Percentiles rank a stretch among this genome's conserved stretches.
Conservation (phyloP, 2,113 vertebrate species). For the Carassius gibelio region DNA sequence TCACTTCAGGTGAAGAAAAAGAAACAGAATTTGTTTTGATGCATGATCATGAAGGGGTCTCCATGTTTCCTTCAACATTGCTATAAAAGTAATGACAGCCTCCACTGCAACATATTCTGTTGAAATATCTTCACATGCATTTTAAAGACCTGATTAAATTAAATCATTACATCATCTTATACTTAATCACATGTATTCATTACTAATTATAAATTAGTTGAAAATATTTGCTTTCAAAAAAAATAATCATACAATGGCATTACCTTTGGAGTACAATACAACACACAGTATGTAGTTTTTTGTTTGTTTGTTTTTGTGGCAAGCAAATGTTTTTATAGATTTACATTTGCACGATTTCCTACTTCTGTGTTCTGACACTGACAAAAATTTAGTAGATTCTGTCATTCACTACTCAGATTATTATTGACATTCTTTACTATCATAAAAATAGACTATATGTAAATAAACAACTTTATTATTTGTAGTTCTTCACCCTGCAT, state of each 20-base stretch:
- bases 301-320: not conserved
- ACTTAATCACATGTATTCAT: not conserved
- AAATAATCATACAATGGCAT: not conserved
- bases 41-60: not conserved
- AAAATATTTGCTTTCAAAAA: not conserved
- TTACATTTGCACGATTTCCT: not conserved
- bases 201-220: not conserved
- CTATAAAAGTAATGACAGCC: not conserved
- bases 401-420: not conserved
- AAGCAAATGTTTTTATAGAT: not conserved
- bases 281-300: not conserved
- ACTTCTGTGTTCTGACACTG: not conserved
- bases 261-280: not conserved
- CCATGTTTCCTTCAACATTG: conserved; percentile 22
- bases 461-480: not conserved
- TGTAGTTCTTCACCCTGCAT: not conserved
- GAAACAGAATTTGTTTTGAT: not conserved
- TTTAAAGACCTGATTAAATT: not conserved
- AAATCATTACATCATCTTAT: not conserved
- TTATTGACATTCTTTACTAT: not conserved
- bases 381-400: not conserved
- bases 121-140: not conserved
- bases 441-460: not conserved
- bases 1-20: fast-evolving
- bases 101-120: not conserved